Base-by-base conservation (phyloP, 1,140 invertebrate genomes). In the Steinernema feltiae region DNA sequence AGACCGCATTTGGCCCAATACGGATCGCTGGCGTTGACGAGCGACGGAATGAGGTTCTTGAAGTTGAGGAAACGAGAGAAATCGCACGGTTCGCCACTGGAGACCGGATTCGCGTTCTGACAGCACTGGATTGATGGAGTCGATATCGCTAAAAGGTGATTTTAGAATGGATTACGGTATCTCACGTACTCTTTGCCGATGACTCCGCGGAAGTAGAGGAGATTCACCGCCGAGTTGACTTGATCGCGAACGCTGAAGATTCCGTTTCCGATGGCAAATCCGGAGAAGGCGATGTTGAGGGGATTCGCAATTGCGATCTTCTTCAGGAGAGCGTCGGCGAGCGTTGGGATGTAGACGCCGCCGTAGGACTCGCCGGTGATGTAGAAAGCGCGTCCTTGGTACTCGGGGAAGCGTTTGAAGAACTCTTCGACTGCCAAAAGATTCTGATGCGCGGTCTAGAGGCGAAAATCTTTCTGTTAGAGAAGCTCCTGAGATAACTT, bases 151-250 rank as follows among this genome's bases (percentile, higher is more conserved):
- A 27, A 63, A 63, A n/a, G 2, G 53, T 3, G 53, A 63, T 63
- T 63, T 7, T n/a, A 63, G 24, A 27, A 15, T 63, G 7, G 12
- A 63, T 15, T 63, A 21, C 12, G 24, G 24, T 17, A 3, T 27
- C 24, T 12, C 7, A 63, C 53, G 7, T 21, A 63, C 53, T 63
- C 24, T 63, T 63, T 63, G 53, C 24, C 53, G 24, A 63, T 63
- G 53, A 90, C 81, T 72, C 89, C 89, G 82, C 89, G 88, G 81
- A 88, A 89, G 74, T 88, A 89, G 30, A 84, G 88, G 83, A 90
- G 89, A 75, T 89, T 87, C 18, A 90, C 81, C n/a, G 87, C 74
- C 1, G 88, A 89, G 79, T 89, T 87, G 46, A 86, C 84, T 69
- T 89, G 87, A 48, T 87, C 83, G n/a, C 81, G 76, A 24, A 74